Conservation (phyloP, 2,113 vertebrate genomes). For the Aptenodytes forsteri region DNA sequence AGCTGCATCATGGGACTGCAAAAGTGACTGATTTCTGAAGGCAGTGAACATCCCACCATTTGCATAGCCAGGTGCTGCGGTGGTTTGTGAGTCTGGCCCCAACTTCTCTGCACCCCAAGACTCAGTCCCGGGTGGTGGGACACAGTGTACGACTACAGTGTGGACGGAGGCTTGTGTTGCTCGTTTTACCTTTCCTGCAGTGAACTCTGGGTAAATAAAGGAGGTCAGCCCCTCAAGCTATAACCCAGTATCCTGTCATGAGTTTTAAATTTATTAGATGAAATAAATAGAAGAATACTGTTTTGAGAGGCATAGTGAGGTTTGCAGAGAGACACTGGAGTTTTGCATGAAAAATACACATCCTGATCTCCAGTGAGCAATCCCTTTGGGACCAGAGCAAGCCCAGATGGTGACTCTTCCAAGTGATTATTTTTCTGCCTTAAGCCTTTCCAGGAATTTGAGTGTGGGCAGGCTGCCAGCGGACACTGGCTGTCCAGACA, state of each 20-base stretch:
- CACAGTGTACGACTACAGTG: fast-evolving
- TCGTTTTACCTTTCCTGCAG: not conserved
- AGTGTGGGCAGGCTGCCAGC: slow-evolving; percentile 71
- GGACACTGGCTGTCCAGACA: slow-evolving; percentile 50
- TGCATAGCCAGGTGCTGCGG: not conserved
- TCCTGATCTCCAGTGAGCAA: slow-evolving; percentile 15
- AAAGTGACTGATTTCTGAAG: not conserved
- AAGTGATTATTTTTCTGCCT: slow-evolving; percentile 73
- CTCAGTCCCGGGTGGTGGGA: not conserved
- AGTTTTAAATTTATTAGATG: not conserved
- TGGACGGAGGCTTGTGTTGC: fast-evolving
- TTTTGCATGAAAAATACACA: slow-evolving; percentile 54
- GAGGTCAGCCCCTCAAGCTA: not conserved
- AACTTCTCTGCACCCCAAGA: not conserved
- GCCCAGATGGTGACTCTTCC: slow-evolving; percentile 68
- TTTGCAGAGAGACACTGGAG: slow-evolving; percentile 24
- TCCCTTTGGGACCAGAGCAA: slow-evolving; percentile 51
- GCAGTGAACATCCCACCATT: not conserved
- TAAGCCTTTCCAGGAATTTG: slow-evolving; percentile 79
- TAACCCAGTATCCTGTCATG: not conserved
- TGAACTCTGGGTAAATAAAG: not conserved
- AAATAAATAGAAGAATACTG: not conserved
- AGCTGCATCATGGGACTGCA: not conserved
- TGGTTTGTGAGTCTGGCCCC: not conserved
- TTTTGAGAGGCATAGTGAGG: not conserved